Evolutionary conservation across 2,888 invertebrate species (phyloP).

Genomic region (Maniola hyperantus): DNA sequence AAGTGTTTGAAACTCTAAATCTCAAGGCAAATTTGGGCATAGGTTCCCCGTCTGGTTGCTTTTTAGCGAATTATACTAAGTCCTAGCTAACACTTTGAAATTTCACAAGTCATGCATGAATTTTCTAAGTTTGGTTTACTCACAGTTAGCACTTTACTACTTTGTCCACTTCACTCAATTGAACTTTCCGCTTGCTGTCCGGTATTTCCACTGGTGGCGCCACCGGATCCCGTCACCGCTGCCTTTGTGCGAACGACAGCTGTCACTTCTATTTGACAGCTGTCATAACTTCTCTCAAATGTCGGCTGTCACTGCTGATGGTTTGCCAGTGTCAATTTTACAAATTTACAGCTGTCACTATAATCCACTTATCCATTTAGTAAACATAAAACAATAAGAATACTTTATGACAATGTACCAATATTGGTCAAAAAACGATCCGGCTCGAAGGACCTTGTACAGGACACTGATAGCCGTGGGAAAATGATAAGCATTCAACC

Average conservation of each 20-base stretch:
- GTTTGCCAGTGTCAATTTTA: no score
- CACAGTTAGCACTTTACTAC: background rate
- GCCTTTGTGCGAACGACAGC: background rate
- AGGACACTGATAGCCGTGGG: no score
- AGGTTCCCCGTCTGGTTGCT: background rate
- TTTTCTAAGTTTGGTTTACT: background rate
- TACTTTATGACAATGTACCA: background rate
- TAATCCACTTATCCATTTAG: no score
- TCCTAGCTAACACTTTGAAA: background rate
- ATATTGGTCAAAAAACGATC: background rate
- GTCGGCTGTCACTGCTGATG: no score
- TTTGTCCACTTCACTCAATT: background rate
- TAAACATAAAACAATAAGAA: no score
- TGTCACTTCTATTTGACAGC: background rate
- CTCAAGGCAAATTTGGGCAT: background rate
- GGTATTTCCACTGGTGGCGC: background rate
- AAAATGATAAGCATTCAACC: no score
- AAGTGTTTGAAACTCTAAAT: background rate
- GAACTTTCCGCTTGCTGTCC: background rate
- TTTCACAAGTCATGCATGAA: background rate
- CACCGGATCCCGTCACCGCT: background rate
- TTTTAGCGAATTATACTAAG: background rate
- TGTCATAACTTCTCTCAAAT: no score
- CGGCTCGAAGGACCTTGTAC: background rate
- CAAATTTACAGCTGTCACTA: no score